Evolutionary conservation across 2,113 vertebrate genomes (phyloP), one percentile per base, ranked within the genome.

Genomic region (Puma concolor): DNA sequence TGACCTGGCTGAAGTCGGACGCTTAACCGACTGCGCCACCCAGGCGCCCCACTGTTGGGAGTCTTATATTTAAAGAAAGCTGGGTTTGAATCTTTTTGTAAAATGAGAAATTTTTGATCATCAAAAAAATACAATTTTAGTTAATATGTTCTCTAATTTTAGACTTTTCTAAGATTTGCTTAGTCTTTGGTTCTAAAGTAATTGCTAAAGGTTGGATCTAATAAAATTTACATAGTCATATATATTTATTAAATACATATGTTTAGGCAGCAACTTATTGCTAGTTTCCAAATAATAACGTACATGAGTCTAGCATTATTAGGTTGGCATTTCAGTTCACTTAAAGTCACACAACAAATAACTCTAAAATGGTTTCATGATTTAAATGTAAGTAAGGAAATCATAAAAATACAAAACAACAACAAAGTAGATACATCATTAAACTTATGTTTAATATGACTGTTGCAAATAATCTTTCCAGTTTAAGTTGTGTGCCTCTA

Each of bases 271-370:
- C 29, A 79, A 52, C 31, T 33, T 90, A 66, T 21, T 74, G 10
- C 38, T 96, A 54, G 5, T 96, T 93, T 93, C 41, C 19, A 91
- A 92, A 87, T 76, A 95, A 69, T 88, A 88, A 83, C 41, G 41
- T 82, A 36, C 13, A 38, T 92, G 44, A 74, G 16, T 84, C 14
- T 71, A 50, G 11, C 10, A 54, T 76, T 72, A 87, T 80, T 67
- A 88, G 77, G 13, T 11, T 77, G 8, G 7, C 36, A 86, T 88
- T 92, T 92, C 23, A 74, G 1, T 95, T 81, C 12, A 69, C 21
- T 66, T 36, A 14, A 69, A 72, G 31, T 44, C 21, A 54, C 36
- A 93, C 36, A 81, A 57, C 1, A 60, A 60, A 71, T 67, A 90
- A 69, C 15, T 93, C 10, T 91, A 33, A 85, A 85, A 71, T 93